Evolutionary conservation across 2,888 invertebrate species (phyloP).

Genomic region (Sepioteuthis lessoniana): DNA sequence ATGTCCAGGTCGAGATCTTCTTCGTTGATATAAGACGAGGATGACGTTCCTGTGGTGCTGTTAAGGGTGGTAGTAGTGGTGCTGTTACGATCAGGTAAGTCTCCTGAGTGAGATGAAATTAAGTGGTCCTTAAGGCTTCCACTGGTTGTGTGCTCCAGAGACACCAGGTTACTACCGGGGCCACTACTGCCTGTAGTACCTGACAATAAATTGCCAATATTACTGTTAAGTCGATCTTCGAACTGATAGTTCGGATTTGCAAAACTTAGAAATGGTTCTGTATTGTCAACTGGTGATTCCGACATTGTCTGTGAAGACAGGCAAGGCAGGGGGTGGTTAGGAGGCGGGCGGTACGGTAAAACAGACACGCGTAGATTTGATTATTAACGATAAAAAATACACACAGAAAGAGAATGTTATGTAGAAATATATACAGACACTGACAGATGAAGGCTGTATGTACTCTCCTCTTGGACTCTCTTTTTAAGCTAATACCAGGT

Average conservation of each 20-base stretch:
- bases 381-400: neutral
- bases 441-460: neutral
- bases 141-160: neutral
- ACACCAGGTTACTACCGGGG: neutral
- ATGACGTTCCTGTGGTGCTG: neutral
- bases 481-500: conserved; percentile 37
- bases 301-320: conserved; percentile 16
- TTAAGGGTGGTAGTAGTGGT: neutral
- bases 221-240: conserved; percentile 65
- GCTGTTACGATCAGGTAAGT: neutral
- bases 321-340: conserved; percentile 6
- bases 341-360: neutral
- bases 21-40: conserved; percentile 41
- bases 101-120: conserved; percentile 13
- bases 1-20: conserved; percentile 49
- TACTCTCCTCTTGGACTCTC: neutral
- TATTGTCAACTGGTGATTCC: conserved; percentile 44
- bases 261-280: conserved; percentile 81
- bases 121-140: conserved; percentile 41
- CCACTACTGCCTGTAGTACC: conserved; percentile 25
- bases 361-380: neutral
- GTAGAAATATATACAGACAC: neutral
- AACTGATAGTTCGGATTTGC: conserved; percentile 93
- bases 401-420: neutral
- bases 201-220: conserved; percentile 53